Conservation (phyloP, 1,140 invertebrate genomes). For the Drosophila eugracilis region DNA sequence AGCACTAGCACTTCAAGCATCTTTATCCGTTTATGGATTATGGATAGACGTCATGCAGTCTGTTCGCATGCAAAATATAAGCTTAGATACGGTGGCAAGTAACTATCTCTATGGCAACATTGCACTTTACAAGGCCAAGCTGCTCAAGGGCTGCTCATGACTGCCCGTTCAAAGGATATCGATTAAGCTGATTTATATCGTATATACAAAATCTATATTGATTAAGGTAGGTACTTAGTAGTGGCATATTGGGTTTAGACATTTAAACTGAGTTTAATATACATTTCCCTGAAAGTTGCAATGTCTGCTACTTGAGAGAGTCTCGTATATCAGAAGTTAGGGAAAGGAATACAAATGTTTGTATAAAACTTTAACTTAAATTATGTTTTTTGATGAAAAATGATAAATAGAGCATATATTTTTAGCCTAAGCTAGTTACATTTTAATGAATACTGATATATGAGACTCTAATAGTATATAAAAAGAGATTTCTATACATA, state of each 20-base stretch:
- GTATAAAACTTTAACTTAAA: no score
- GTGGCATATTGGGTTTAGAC: constrained; percentile 20
- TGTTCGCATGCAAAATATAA: constrained; percentile 32
- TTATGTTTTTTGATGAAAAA: no score
- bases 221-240: constrained; percentile 19
- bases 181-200: constrained; percentile 28
- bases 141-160: constrained; percentile 11
- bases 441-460: no score
- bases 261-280: background rate
- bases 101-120: constrained; percentile 16
- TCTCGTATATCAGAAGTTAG: no score
- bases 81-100: constrained; percentile 2
- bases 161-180: constrained; percentile 13
- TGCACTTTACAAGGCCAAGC: constrained; percentile 16
- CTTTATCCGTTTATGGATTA: constrained; percentile 19
- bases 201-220: constrained; percentile 1
- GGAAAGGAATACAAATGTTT: no score
- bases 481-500: no score
- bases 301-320: no score
- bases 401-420: no score
- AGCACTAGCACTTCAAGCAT: constrained; percentile 41
- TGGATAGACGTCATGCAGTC: no score
- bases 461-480: no score
- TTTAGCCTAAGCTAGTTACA: no score
- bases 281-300: background rate